Evolutionary conservation across 2,797 vertebrate species (phyloP).

Genomic region (Rallus crepitans): DNA sequence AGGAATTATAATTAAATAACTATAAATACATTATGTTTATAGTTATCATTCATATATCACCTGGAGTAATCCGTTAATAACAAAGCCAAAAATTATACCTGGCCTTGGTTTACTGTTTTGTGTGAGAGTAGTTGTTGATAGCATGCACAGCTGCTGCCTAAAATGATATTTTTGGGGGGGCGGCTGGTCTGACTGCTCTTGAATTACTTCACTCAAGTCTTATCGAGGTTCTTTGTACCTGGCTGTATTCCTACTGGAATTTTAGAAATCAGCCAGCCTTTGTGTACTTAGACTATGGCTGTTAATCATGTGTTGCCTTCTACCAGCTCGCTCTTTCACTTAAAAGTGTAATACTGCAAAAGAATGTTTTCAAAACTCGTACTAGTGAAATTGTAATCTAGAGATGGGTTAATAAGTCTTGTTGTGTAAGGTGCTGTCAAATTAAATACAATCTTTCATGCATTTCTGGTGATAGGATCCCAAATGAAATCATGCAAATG

Average conservation of each 20-base stretch:
- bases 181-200: slow-evolving; percentile 52
- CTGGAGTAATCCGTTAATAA: slow-evolving; percentile 56
- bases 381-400: neutral
- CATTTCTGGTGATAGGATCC: neutral
- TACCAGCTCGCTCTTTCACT: neutral
- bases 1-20: too few relatives aligned
- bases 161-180: slow-evolving; percentile 27
- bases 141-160: slow-evolving; percentile 30
- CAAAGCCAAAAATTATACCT: neutral
- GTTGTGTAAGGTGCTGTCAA: neutral
- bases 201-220: slow-evolving; percentile 44
- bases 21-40: too few relatives aligned
- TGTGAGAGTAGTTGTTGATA: slow-evolving; percentile 44
- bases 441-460: neutral
- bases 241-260: slow-evolving; percentile 30
- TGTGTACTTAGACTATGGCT: slow-evolving; percentile 18
- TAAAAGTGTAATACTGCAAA: slow-evolving; percentile 15
- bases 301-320: neutral
- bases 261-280: neutral
- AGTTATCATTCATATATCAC: neutral
- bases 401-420: neutral
- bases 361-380: neutral
- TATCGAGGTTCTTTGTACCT: neutral
- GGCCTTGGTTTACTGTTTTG: slow-evolving; percentile 13
- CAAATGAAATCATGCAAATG: neutral